These are phyloP conservation scores for Chlorocebus sabaeus DNA, from an alignment of 2,113 vertebrate species.

Conservation along the genomic window DNA sequence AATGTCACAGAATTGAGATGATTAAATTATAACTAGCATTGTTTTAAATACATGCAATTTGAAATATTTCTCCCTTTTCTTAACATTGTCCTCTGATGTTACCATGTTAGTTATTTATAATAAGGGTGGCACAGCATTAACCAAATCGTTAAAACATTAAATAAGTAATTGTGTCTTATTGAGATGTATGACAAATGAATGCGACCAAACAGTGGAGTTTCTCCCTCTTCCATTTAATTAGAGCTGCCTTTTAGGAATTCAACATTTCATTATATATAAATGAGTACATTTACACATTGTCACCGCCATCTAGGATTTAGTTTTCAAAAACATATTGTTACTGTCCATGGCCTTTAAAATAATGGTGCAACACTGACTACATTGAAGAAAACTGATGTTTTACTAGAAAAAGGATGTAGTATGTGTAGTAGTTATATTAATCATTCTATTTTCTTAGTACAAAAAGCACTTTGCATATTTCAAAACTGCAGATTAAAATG, in stretches of 20 bases:
- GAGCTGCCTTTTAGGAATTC: constrained; percentile 71
- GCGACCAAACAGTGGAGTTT: constrained; percentile 22
- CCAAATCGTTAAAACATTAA: constrained; percentile 74
- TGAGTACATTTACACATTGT: constrained; percentile 43
- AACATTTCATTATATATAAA: constrained; percentile 69
- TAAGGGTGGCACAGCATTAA: constrained; percentile 70
- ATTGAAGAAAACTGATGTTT: constrained; percentile 22
- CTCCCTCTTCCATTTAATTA: constrained; percentile 62
- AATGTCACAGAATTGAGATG: constrained; percentile 79
- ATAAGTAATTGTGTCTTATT: constrained; percentile 63
- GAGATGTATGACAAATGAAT: constrained; percentile 65
- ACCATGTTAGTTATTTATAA: constrained; percentile 64
- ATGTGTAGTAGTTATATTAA: background rate
- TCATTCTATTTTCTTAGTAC: background rate
- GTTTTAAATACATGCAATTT: background rate
- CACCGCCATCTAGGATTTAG: constrained; percentile 25
- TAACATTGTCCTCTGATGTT: constrained; percentile 32
- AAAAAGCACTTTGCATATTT: constrained; percentile 33
- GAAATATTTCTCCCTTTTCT: constrained; percentile 22
- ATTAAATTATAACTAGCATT: constrained; percentile 66
- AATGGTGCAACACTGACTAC: background rate
- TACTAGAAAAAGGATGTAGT: background rate
- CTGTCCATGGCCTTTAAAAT: constrained; percentile 13
- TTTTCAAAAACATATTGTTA: constrained; percentile 39
- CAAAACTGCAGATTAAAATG: constrained; percentile 58